phyloP scores from a whole-genome alignment of 2,113 vertebrate genomes.

The Indicator maculatus region DNA sequence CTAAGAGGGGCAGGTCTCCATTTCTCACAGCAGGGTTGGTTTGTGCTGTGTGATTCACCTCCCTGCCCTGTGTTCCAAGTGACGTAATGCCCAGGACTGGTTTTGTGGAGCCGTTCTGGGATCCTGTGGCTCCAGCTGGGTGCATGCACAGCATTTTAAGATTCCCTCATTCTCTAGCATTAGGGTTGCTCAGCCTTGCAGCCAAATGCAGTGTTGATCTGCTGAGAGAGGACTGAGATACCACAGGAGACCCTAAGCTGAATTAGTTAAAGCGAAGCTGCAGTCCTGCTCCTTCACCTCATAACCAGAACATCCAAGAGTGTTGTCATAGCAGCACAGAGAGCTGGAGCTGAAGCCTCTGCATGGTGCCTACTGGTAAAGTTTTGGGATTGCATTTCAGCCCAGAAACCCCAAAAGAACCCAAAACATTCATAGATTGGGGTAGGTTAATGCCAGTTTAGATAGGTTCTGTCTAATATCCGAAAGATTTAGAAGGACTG shows the following conservation, averaged over 20 bases:
- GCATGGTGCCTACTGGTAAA: not conserved
- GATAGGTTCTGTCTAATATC: not conserved
- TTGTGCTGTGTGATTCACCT: conserved; percentile 12
- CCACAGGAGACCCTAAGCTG: not conserved
- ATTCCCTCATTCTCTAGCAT: not conserved
- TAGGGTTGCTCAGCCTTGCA: not conserved
- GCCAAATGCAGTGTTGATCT: not conserved
- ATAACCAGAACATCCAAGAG: not conserved
- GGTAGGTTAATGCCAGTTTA: not conserved
- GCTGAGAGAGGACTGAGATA: not conserved
- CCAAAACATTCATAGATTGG: accelerated
- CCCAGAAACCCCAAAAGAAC: not conserved
- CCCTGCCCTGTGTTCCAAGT: conserved; percentile 23
- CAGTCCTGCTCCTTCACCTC: not conserved
- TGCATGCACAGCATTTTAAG: not conserved
- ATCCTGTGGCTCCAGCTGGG: not conserved
- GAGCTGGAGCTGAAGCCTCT: not conserved
- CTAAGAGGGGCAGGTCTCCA: not conserved
- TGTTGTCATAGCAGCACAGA: not conserved
- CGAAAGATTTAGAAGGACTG: not conserved
- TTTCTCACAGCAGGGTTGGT: not conserved
- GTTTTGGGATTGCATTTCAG: not conserved
- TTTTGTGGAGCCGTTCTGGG: not conserved
- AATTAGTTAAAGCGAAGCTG: not conserved
- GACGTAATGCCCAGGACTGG: not conserved